Base-by-base conservation (phyloP, 2,888 invertebrate species). In the Anoplius nigerrimus region DNA sequence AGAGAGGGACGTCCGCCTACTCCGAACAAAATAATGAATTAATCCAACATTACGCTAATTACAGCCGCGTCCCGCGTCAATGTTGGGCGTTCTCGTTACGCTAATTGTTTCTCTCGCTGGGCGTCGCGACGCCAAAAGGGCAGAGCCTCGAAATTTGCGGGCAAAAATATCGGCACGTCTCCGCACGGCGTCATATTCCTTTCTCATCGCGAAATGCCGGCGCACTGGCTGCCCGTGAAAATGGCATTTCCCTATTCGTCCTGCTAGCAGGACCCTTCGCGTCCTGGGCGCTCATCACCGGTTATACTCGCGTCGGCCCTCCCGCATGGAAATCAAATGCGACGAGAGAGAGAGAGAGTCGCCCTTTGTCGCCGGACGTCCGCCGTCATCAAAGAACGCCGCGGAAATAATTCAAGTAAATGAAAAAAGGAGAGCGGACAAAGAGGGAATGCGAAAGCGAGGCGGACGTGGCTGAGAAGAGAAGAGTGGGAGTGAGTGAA, bases 271-370 rank as follows among this genome's bases (percentile, higher is more conserved):
- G 48, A 45, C 34, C 46, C 18, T 42, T 52, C 55, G 62, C 54
- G 55, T 66, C 48, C 52, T 21, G 20, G 46, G 11, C 54, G 21
- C 21, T 56, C 34, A 27, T 27, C 24, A 52, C 11, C 27, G 42
- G 52, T 16, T 15, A 16, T n/a, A 8, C 43, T 52, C 57, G 46
- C 43, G 20, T 42, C 20, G 42, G n/a, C 43, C 27, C 58, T 43
- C 48, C 27, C 62, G 34, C 66, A 66, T 66, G 62, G 75, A 74
- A 72, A 72, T 72, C 66, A 66, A 69, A 66, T n/a, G 45, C 18
- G 58, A 56, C 48, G 34, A 53, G 13, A n/a, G 11, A 5, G n/a
- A n/a, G n/a, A n/a, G n/a, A n/a, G n/a, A 18, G 20, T 18, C 51
- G 24, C 20, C 53, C 63, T 72, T 69, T 69, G 66, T 70, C 45